Evolutionary conservation across 2,113 vertebrate genomes (phyloP), one percentile per base, ranked within the genome.

Genomic region (Connochaetes taurinus): DNA sequence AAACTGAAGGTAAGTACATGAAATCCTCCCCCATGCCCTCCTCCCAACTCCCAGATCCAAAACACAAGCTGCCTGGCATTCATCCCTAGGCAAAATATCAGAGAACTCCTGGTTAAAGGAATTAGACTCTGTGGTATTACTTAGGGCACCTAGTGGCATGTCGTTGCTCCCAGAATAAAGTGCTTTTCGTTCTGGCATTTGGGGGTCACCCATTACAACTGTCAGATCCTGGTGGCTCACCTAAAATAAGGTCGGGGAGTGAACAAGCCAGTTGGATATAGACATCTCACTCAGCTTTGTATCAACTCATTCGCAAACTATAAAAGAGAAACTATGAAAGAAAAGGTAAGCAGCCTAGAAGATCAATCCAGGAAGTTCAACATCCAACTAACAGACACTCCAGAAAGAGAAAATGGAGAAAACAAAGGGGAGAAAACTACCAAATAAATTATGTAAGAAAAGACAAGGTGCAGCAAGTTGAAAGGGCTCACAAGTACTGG

Each of bases 321-420:
- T 33, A 87, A 96, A 89, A 92, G 50, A 92, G 64, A 93, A 96
- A 94, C 80, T 47, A 91, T 33, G 81, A 94, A 21, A 71, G 57
- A 74, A 96, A 97, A 97, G 53, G 45, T 52, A 52, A 89, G 43
- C 19, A 17, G 55, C 78, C 9, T 90, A 40, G 15, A 58, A 36
- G 78, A 95, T 80, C 83, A 78, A 89, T 60, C 71, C 31, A 52
- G 43, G 55, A 91, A 83, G 31, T 81, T 95, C 64, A 85, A 88
- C 31, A 96, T 82, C 50, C 82, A 96, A 82, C 57, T 80, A 92
- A 50, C 1, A 23, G 71, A 74, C 64, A 93, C 96, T 89, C 36
- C 82, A 86, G 62, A 96, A 95, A 83, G 81, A 95, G 90, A 78
- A 89, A 96, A 95, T 25, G 94, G 62, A 71, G 40, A 94, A 90